Percentiles rank a stretch among this genome's conserved stretches.
Conservation (phyloP, 2,888 invertebrate species). For the Sturmia bella region DNA sequence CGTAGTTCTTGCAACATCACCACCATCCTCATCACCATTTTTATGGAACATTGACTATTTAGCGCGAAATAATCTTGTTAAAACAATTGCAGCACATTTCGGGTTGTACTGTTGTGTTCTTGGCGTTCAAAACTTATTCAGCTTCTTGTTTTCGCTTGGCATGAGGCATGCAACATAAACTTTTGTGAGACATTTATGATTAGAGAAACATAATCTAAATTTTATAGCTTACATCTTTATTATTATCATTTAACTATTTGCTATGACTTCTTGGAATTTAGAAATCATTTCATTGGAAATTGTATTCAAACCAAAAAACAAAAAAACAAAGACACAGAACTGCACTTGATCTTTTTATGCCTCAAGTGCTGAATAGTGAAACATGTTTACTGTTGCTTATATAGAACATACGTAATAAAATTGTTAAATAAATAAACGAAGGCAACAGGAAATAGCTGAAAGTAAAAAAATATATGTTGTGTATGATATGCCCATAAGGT, state of each 20-base stretch:
- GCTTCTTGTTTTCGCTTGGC: constrained; percentile 42
- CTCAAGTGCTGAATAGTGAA: constrained; percentile 34
- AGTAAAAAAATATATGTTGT: neutral
- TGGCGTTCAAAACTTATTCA: neutral
- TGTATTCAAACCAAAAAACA: neutral
- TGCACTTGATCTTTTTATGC: constrained; percentile 30
- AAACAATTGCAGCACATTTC: constrained; percentile 64
- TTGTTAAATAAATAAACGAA: constrained; percentile 36
- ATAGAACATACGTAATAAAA: constrained; percentile 54
- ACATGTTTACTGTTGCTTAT: constrained; percentile 36
- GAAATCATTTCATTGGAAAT: constrained; percentile 48
- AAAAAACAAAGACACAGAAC: constrained; percentile 24
- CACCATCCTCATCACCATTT: neutral
- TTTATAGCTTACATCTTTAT: constrained; percentile 62
- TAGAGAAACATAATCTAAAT: constrained; percentile 52
- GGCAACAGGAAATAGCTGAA: constrained; percentile 47
- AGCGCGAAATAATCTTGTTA: constrained; percentile 69
- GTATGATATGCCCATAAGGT: no score
- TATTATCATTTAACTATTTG: constrained; percentile 48
- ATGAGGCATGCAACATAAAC: constrained; percentile 67
- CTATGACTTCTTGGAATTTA: constrained; percentile 64
- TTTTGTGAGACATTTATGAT: constrained; percentile 67
- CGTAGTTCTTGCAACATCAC: constrained; percentile 8
- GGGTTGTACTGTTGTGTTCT: constrained; percentile 16
- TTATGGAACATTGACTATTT: constrained; percentile 65